phyloP scores from a whole-genome alignment of 2,888 invertebrate genomes.

The Capitulum mitella region DNA sequence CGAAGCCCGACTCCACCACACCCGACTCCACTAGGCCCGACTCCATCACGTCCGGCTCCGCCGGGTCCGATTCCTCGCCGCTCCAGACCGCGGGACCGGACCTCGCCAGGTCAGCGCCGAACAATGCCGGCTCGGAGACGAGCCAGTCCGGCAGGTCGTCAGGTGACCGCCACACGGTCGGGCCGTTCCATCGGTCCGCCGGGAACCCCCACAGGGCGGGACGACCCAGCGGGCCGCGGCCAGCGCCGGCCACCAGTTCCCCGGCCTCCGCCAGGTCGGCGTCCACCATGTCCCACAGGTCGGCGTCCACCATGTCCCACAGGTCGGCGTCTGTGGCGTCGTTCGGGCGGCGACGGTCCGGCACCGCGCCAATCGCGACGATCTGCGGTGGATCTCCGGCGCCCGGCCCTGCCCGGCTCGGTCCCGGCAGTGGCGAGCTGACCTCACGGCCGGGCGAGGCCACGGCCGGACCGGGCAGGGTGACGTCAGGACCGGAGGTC shows the following conservation, averaged over 20 bases:
- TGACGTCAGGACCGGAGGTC: not conserved
- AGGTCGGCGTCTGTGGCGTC: not conserved
- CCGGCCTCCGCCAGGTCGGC: not conserved
- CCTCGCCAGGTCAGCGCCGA: not conserved
- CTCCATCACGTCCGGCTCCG: not conserved
- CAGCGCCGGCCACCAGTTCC: not conserved
- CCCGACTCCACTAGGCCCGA: too few species aligned
- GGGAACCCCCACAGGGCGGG: not conserved
- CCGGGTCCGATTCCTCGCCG: not conserved
- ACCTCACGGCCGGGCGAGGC: not conserved
- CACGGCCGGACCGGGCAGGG: not conserved
- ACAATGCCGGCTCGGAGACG: not conserved
- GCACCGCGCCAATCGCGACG: too few species aligned
- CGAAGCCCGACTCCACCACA: too few species aligned
- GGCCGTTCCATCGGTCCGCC: not conserved
- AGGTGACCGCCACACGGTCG: not conserved
- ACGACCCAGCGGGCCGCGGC: not conserved
- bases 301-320: not conserved
- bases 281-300: not conserved
- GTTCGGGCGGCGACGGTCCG: not conserved
- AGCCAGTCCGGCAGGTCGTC: too few species aligned
- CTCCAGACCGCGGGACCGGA: not conserved
- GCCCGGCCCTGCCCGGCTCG: too few species aligned
- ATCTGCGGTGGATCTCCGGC: too few species aligned
- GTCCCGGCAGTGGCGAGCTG: too few species aligned